These are phyloP conservation scores for Petrophora chlorosata DNA, from an alignment of 2,888 invertebrate genomes.

Conservation along the genomic window DNA sequence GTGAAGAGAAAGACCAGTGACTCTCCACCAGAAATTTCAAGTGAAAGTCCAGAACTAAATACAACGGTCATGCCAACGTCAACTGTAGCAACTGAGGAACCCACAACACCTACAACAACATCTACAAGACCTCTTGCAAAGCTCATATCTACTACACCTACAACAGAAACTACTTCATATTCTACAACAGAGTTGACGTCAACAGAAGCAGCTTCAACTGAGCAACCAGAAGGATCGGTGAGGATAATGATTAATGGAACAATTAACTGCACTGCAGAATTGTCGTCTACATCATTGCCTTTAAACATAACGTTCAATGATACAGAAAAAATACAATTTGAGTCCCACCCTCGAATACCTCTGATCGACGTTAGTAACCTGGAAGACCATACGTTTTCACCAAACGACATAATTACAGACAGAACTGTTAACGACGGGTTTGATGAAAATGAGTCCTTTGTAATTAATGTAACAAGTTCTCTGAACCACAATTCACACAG, in stretches of 20 bases:
- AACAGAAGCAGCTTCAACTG: slow-evolving; percentile 48
- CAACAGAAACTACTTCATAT: slow-evolving; percentile 18
- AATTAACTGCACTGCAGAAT: slow-evolving; percentile 73
- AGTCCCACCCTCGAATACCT: slow-evolving; percentile 59
- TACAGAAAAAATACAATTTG: slow-evolving; percentile 50
- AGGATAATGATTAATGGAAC: slow-evolving; percentile 74
- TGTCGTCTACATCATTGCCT: slow-evolving; percentile 70
- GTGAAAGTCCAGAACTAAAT: slow-evolving; percentile 10
- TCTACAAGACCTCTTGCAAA: too few species aligned
- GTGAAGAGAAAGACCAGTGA: slow-evolving; percentile 69
- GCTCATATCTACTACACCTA: slow-evolving; percentile 31
- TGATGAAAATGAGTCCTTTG: slow-evolving; percentile 79
- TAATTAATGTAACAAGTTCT: slow-evolving; percentile 83
- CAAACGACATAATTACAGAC: slow-evolving; percentile 73
- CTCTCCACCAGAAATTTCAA: slow-evolving; percentile 34
- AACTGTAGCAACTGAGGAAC: slow-evolving; percentile 35
- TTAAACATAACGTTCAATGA: slow-evolving; percentile 56
- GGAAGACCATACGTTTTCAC: slow-evolving; percentile 63
- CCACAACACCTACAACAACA: too few species aligned
- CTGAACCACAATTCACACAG: too few species aligned
- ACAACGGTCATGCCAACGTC: slow-evolving; percentile 31
- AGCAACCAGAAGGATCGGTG: slow-evolving; percentile 65
- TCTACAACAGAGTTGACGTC: slow-evolving; percentile 27
- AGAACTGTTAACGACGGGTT: slow-evolving; percentile 58
- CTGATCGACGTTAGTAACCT: slow-evolving; percentile 50